These are phyloP conservation scores for Sussaba pulchella DNA, from an alignment of 2,888 invertebrate species.

Conservation along the genomic window DNA sequence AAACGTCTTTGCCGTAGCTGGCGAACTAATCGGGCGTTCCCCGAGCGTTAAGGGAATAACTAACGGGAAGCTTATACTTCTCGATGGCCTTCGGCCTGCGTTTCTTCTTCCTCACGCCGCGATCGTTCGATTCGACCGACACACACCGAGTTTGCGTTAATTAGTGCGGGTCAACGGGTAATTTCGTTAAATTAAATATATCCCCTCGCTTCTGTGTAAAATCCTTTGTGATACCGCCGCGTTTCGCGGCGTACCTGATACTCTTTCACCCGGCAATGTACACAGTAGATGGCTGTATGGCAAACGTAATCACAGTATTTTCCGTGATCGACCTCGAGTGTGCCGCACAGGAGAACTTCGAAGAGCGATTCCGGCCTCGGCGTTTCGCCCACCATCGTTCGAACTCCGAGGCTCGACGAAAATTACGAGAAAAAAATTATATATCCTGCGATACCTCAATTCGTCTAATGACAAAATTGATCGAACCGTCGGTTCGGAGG, in stretches of 20 bases:
- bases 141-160: conserved; percentile 57
- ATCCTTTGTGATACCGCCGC: conserved; percentile 66
- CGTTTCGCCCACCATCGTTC: conserved; percentile 26
- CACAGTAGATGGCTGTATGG: conserved; percentile 36
- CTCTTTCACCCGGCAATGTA: conserved; percentile 53
- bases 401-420: no score
- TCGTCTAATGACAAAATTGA: no score
- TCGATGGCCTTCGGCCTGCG: not conserved
- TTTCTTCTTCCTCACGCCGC: conserved; percentile 18
- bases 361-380: conserved; percentile 7
- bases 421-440: no score
- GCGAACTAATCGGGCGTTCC: conserved; percentile 39
- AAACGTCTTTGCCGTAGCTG: conserved; percentile 45
- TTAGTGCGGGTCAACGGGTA: conserved; percentile 66
- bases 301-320: conserved; percentile 65
- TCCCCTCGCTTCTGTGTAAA: conserved; percentile 35
- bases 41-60: conserved; percentile 35
- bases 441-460: not conserved
- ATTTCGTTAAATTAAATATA: conserved; percentile 69
- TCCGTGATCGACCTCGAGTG: conserved; percentile 43
- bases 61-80: conserved; percentile 49
- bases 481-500: no score
- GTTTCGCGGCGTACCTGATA: conserved; percentile 29
- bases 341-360: not conserved
- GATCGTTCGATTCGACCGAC: conserved; percentile 46